Conservation (phyloP, 2,888 invertebrate species). For the Minunthozetes semirufus region DNA sequence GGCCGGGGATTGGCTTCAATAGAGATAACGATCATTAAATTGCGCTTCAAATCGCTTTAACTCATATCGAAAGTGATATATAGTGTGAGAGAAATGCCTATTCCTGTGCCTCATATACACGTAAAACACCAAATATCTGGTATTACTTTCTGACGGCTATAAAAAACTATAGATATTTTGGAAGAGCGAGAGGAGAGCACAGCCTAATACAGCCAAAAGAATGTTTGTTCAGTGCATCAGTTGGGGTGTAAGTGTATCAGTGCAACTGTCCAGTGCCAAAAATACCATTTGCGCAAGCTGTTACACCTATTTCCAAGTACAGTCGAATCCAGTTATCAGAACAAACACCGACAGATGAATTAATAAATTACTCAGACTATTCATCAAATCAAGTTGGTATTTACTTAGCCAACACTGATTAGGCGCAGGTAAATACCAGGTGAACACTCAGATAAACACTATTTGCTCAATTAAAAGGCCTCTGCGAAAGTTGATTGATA, state of each 20-base stretch:
- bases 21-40: constrained; percentile 13
- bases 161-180: neutral
- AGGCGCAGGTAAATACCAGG: too few species aligned
- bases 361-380: neutral
- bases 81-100: neutral
- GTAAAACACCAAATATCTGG: neutral
- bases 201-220: neutral
- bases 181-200: too few species aligned
- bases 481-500: too few species aligned
- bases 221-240: neutral
- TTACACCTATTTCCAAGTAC: constrained; percentile 1
- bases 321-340: neutral
- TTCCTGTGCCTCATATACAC: neutral
- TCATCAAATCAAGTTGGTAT: too few species aligned
- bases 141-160: neutral
- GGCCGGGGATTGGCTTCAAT: neutral
- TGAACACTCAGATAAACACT: too few species aligned
- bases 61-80: neutral
- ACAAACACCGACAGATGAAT: neutral
- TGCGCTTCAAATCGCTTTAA: constrained; percentile 6
- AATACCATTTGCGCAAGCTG: constrained; percentile 24
- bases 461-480: too few species aligned
- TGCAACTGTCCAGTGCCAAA: constrained; percentile 20
- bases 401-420: too few species aligned
- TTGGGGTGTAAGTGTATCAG: constrained; percentile 16